Conservation (phyloP, 2,113 vertebrate genomes). For the Otis tarda region DNA sequence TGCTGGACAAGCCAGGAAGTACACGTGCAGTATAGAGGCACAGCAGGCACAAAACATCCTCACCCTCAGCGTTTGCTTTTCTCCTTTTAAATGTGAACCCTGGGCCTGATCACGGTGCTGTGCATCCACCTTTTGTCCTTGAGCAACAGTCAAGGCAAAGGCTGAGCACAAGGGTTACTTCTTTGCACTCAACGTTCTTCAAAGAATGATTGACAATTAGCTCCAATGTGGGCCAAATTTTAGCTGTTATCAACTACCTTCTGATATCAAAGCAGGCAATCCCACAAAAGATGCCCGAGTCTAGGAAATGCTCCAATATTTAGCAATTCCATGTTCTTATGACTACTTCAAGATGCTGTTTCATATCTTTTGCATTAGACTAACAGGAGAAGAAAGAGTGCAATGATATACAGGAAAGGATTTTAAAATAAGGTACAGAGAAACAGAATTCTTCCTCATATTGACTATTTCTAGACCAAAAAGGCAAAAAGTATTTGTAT, state of each 20-base stretch:
- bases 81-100: neutral
- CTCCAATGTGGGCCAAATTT: neutral
- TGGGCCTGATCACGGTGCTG: neutral
- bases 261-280: neutral
- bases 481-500: neutral
- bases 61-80: neutral
- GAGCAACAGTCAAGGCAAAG: neutral
- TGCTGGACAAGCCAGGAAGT: neutral
- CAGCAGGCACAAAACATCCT: neutral
- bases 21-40: neutral
- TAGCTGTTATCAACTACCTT: neutral
- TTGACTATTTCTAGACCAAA: neutral
- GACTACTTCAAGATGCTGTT: neutral
- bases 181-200: neutral
- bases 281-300: neutral
- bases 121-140: neutral
- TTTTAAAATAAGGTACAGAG: neutral
- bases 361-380: neutral
- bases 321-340: neutral
- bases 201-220: neutral
- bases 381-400: neutral
- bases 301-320: neutral
- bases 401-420: neutral
- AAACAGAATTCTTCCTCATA: neutral
- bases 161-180: neutral